These are phyloP conservation scores for Pongo abelii DNA, from an alignment of 2,113 vertebrate species.

Conservation along the genomic window DNA sequence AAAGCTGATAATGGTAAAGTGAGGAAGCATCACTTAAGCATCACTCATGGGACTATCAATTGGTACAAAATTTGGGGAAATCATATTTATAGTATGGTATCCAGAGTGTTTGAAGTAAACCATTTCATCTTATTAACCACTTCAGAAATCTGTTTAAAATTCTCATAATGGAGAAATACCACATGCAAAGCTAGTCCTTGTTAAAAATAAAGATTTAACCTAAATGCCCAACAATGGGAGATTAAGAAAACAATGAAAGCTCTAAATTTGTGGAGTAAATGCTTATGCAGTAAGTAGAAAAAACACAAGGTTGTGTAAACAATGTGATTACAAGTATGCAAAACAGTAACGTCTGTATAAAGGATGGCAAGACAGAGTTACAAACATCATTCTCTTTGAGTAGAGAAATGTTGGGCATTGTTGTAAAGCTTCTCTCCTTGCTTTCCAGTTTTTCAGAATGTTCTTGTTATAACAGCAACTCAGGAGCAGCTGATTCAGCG, in stretches of 20 bases:
- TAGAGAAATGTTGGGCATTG: not conserved
- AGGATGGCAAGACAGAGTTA: not conserved
- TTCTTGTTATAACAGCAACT: not conserved
- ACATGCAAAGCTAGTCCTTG: not conserved
- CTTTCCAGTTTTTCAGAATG: not conserved
- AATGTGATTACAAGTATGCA: not conserved
- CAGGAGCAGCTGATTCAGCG: not conserved
- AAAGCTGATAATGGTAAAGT: not conserved
- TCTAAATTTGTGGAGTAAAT: not conserved
- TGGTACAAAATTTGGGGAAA: not conserved
- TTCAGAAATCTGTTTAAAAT: slow-evolving; percentile 48
- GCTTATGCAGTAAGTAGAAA: not conserved
- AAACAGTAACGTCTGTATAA: not conserved
- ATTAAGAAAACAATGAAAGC: not conserved
- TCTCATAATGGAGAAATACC: not conserved
- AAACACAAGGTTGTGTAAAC: not conserved
- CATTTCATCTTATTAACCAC: not conserved
- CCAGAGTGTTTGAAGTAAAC: not conserved
- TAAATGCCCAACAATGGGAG: not conserved
- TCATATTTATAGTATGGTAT: not conserved
- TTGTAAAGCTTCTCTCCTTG: not conserved
- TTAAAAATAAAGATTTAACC: slow-evolving; percentile 4
- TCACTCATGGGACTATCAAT: not conserved
- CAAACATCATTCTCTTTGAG: not conserved
- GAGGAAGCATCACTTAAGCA: not conserved